Conservation (phyloP, 1,140 invertebrate species). For the Cataglyphis hispanica region DNA sequence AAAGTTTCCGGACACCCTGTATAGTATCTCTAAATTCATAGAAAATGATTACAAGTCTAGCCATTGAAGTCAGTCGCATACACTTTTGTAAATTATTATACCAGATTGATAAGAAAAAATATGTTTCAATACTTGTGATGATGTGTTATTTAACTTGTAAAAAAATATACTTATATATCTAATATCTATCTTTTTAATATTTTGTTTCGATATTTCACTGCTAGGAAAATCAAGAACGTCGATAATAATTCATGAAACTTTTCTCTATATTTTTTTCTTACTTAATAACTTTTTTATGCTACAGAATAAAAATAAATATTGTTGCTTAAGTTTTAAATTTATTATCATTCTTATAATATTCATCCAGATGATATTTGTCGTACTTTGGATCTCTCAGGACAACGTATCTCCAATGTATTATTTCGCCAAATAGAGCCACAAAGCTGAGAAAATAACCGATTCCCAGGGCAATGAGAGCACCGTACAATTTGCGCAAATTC, state of each 20-base stretch:
- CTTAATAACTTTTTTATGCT: not conserved
- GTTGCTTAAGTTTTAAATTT: conserved; percentile 8
- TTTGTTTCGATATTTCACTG: not conserved
- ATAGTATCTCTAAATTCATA: too few relatives aligned
- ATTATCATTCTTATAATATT: conserved; percentile 83
- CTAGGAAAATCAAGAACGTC: not conserved
- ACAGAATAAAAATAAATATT: not conserved
- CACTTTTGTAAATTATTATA: too few relatives aligned
- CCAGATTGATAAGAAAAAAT: too few relatives aligned
- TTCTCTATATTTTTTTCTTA: not conserved
- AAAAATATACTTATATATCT: too few relatives aligned
- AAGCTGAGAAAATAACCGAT: conserved; percentile 90
- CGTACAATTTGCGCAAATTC: conserved; percentile 92
- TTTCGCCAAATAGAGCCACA: conserved; percentile 88
- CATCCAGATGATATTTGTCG: conserved; percentile 89
- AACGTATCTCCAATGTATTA: conserved; percentile 89
- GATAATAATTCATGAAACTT: too few relatives aligned
- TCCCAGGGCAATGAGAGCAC: conserved; percentile 90
- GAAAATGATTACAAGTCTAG: too few relatives aligned
- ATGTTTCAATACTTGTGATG: too few relatives aligned
- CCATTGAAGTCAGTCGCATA: too few relatives aligned
- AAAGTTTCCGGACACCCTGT: too few relatives aligned
- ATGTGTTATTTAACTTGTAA: too few relatives aligned
- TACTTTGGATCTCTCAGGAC: conserved; percentile 90
- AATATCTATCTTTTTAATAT: too few relatives aligned